Conservation (phyloP, 2,113 vertebrate genomes). For the Tympanuchus pallidicinctus region DNA sequence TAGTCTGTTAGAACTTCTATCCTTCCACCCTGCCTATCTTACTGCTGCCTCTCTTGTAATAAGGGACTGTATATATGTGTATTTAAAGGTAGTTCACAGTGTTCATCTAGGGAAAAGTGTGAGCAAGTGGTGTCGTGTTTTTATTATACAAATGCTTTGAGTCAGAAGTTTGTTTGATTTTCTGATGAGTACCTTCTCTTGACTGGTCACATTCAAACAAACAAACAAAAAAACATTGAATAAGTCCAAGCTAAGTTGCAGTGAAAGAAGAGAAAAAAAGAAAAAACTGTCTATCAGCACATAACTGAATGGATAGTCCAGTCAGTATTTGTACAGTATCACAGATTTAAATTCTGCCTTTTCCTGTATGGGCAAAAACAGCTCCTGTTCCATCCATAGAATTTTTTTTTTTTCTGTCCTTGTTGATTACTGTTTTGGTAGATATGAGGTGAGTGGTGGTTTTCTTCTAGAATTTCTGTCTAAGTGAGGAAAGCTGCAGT, state of each 20-base stretch:
- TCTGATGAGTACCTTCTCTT: neutral
- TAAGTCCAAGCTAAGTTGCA: neutral
- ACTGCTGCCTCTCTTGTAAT: neutral
- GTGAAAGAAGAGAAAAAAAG: neutral
- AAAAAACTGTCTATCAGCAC: neutral
- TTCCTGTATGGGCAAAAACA: neutral
- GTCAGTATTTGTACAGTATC: accelerated
- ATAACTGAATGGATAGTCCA: neutral
- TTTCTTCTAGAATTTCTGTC: neutral
- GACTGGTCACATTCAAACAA: neutral
- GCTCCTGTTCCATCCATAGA: neutral
- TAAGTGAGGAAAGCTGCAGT: neutral
- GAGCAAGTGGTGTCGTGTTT: neutral
- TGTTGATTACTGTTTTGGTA: neutral
- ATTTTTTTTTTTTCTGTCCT: neutral
- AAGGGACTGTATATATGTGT: accelerated
- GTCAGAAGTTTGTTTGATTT: neutral
- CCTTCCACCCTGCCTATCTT: neutral
- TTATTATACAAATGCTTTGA: neutral
- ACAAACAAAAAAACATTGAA: neutral
- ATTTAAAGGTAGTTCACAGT: neutral
- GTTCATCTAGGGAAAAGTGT: neutral
- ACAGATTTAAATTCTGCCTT: neutral
- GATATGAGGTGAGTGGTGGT: accelerated
- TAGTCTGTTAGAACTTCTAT: neutral